Conservation (phyloP, 1,140 invertebrate genomes). For the Periplaneta americana region DNA sequence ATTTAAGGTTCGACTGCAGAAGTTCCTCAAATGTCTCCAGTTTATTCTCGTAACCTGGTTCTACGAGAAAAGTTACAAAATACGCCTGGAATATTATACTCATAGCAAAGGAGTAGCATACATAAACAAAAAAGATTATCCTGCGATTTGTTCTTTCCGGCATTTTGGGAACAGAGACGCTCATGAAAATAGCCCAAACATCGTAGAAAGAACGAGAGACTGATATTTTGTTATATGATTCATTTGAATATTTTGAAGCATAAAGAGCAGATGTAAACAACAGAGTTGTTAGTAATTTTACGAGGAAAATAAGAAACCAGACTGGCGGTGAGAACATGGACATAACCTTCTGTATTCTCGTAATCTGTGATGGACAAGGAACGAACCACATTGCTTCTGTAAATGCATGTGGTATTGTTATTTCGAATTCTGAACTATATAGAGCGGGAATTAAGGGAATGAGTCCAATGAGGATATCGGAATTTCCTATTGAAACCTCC, state of each 20-base stretch:
- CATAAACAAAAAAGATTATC: neutral
- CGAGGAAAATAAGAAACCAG: neutral
- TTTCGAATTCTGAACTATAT: neutral
- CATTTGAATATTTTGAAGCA: neutral
- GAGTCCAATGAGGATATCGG: neutral
- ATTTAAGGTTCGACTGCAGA: neutral
- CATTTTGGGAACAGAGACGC: neutral
- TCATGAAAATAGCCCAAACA: neutral
- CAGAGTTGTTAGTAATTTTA: neutral
- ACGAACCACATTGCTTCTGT: neutral
- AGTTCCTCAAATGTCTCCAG: neutral
- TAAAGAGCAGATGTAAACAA: neutral
- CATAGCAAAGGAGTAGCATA: neutral
- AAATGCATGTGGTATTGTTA: neutral
- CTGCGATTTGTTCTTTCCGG: neutral
- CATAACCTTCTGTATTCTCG: neutral
- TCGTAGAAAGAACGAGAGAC: neutral
- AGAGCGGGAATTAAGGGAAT: neutral
- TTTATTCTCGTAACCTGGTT: neutral
- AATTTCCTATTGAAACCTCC: neutral
- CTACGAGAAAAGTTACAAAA: neutral
- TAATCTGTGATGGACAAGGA: neutral
- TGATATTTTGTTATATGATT: neutral
- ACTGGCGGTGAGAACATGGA: neutral
- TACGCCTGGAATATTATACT: neutral